phyloP scores from a whole-genome alignment of 1,140 invertebrate species.

The Plodia interpunctella region DNA sequence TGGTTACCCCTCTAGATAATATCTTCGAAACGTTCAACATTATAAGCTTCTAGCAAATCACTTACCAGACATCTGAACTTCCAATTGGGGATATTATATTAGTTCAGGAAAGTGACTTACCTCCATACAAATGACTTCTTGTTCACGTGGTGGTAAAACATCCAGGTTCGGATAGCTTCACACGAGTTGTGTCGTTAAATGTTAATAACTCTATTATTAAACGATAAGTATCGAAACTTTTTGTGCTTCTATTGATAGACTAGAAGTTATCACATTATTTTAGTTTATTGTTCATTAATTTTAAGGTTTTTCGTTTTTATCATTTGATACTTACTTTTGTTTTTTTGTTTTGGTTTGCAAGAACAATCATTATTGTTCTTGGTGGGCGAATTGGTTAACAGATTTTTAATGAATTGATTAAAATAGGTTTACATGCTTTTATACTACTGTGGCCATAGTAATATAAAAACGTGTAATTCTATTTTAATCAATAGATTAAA shows the following conservation, averaged over 20 bases:
- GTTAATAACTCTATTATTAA: constrained; percentile 17
- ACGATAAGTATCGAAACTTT: constrained; percentile 10
- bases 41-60: neutral
- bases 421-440: no score
- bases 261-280: neutral
- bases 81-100: constrained; percentile 27
- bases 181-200: constrained; percentile 38
- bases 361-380: neutral
- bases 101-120: constrained; percentile 34
- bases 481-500: no score
- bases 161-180: constrained; percentile 37
- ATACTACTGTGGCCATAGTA: no score
- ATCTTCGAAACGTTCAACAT: neutral
- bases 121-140: constrained; percentile 40
- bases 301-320: neutral
- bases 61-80: neutral
- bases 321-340: neutral
- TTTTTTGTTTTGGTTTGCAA: neutral
- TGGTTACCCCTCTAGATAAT: constrained; percentile 14
- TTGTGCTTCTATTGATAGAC: neutral
- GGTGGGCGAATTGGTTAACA: neutral
- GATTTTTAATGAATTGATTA: no score
- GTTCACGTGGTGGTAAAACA: constrained; percentile 33
- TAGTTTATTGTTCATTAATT: neutral
- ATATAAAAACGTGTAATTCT: no score